Percentiles rank a stretch among this genome's conserved stretches.
Conservation (phyloP, 2,888 invertebrate species). For the Cryptocephalus moraei region DNA sequence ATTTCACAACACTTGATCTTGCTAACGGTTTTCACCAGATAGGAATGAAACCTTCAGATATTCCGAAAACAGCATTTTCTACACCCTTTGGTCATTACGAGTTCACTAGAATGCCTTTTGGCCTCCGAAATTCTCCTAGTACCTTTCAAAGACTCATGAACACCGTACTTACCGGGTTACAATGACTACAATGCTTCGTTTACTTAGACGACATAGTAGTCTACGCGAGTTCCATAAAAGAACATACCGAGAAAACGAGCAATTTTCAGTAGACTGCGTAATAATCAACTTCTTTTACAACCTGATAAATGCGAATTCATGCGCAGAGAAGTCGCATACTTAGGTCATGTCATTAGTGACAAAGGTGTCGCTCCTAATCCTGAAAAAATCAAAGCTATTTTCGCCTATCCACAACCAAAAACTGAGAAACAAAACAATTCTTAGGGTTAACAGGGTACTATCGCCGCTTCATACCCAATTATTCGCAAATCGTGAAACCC, state of each 20-base stretch:
- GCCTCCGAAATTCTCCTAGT: conserved; percentile 18
- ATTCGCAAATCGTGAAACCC: neutral
- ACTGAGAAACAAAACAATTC: conserved; percentile 14
- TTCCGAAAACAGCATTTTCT: conserved; percentile 21
- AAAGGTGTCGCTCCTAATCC: conserved; percentile 9
- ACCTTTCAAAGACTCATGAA: conserved; percentile 24
- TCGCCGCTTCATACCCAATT: neutral
- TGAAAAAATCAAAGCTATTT: neutral
- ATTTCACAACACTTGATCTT: conserved; percentile 19
- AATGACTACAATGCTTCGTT: conserved; percentile 9
- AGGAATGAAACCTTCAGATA: conserved; percentile 13
- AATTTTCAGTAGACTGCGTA: conserved; percentile 8
- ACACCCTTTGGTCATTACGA: conserved; percentile 18
- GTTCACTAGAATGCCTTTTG: conserved; percentile 19
- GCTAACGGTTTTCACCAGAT: conserved; percentile 21
- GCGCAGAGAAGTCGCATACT: conserved; percentile 12
- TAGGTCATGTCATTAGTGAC: conserved; percentile 12
- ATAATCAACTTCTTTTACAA: conserved; percentile 2
- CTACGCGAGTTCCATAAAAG: no score
- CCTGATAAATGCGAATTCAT: no score
- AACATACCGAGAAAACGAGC: conserved; percentile 8
- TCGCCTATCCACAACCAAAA: conserved; percentile 9
- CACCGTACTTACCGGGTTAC: conserved; percentile 7
- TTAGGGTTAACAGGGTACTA: no score
- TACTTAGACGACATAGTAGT: neutral